phyloP scores from a whole-genome alignment of 2,888 invertebrate genomes.

The Andrena bicolor region DNA sequence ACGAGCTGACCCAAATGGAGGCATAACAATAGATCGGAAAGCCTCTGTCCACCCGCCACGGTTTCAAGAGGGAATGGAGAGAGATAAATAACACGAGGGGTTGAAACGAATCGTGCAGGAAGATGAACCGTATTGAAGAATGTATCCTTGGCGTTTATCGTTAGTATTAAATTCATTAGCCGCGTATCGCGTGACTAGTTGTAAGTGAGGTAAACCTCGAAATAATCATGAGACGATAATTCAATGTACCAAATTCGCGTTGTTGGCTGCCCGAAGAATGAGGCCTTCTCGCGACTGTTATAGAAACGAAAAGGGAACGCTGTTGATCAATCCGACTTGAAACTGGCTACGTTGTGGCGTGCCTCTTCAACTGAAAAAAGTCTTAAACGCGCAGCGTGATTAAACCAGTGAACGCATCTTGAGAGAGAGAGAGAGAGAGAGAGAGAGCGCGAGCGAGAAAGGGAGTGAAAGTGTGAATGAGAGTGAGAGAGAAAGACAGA shows the following conservation, averaged over 20 bases:
- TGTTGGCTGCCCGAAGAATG: not conserved
- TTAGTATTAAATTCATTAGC: conserved; percentile 51
- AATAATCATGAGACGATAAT: conserved; percentile 21
- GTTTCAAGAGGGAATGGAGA: not conserved
- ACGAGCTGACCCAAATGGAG: not conserved
- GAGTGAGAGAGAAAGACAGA: not conserved
- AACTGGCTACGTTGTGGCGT: not conserved
- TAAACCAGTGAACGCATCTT: not conserved
- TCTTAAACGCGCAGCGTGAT: not conserved
- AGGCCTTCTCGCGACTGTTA: conserved; percentile 11
- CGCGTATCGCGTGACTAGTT: conserved; percentile 27
- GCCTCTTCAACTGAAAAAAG: not conserved
- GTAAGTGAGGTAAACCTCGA: conserved; percentile 33
- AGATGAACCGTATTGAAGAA: conserved; percentile 27
- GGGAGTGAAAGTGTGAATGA: not conserved
- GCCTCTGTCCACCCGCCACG: not conserved
- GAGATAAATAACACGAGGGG: not conserved
- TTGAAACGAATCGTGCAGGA: conserved; percentile 12
- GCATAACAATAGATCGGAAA: not conserved
- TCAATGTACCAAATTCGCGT: conserved; percentile 16
- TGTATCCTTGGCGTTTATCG: conserved; percentile 38
- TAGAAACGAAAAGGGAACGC: not conserved
- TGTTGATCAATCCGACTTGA: not conserved
- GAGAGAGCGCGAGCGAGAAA: not conserved
- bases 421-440: not conserved